These are phyloP conservation scores for Diuraphis noxia DNA, from an alignment of 1,140 invertebrate species.

Conservation along the genomic window DNA sequence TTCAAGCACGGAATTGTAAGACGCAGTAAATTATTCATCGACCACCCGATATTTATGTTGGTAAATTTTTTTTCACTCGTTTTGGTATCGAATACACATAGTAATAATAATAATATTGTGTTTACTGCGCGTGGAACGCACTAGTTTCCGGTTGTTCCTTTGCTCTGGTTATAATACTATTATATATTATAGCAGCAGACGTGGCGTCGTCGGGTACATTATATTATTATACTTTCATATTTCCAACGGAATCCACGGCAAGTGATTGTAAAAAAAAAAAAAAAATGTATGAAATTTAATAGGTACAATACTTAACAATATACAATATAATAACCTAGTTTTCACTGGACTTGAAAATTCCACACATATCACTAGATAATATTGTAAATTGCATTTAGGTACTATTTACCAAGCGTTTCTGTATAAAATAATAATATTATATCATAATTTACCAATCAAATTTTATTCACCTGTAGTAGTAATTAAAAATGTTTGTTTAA, in stretches of 20 bases:
- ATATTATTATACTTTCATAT: conserved; percentile 32
- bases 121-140: background rate
- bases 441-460: background rate
- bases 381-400: background rate
- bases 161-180: background rate
- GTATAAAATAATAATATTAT: background rate
- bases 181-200: background rate
- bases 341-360: conserved; percentile 24
- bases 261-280: conserved; percentile 21
- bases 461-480: background rate
- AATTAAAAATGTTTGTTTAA: background rate
- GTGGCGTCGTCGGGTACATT: background rate
- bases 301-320: conserved; percentile 22
- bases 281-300: conserved; percentile 34
- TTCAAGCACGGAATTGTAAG: background rate
- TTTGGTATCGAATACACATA: background rate
- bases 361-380: background rate
- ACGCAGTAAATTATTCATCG: background rate
- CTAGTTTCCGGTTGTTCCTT: conserved; percentile 37
- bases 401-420: background rate
- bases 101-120: background rate
- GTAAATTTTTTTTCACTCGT: background rate
- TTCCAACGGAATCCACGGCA: background rate
- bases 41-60: background rate
- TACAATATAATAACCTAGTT: conserved; percentile 26